Conservation (phyloP, 2,888 invertebrate genomes). For the Stictocephala bisonia region DNA sequence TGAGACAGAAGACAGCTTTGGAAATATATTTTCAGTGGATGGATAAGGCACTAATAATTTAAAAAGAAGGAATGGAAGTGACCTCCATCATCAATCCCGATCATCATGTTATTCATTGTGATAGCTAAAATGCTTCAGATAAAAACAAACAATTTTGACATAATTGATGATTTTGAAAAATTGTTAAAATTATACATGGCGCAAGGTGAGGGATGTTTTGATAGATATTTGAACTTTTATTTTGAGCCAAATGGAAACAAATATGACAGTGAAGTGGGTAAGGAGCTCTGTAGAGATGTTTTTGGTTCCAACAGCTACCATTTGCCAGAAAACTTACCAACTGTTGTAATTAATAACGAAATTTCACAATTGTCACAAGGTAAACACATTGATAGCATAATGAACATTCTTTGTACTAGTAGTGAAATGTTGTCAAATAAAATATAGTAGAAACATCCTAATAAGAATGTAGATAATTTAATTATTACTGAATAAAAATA, state of each 20-base stretch:
- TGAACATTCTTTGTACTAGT: too few relatives aligned
- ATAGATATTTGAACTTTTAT: not conserved
- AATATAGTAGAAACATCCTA: too few relatives aligned
- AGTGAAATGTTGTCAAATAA: too few relatives aligned
- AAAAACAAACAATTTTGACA: too few relatives aligned
- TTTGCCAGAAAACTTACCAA: slow-evolving; percentile 9
- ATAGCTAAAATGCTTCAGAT: not conserved
- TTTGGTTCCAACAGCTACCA: slow-evolving; percentile 4
- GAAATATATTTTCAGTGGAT: slow-evolving; percentile 19
- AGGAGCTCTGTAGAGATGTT: not conserved
- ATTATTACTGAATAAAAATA: too few relatives aligned
- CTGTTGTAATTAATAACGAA: not conserved
- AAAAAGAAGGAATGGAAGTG: not conserved
- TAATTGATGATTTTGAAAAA: too few relatives aligned
- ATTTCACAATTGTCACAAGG: too few relatives aligned
- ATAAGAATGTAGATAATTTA: too few relatives aligned
- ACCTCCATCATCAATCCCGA: too few relatives aligned
- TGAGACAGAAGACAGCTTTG: slow-evolving; percentile 15
- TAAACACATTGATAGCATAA: too few relatives aligned
- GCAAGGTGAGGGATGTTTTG: not conserved
- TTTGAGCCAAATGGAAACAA: not conserved
- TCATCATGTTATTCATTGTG: not conserved
- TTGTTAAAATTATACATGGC: not conserved
- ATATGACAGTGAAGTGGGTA: not conserved
- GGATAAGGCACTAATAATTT: not conserved